Evolutionary conservation across 2,888 invertebrate species (phyloP), one percentile per base, ranked within the genome.

Genomic region (Torymus tubicola): DNA sequence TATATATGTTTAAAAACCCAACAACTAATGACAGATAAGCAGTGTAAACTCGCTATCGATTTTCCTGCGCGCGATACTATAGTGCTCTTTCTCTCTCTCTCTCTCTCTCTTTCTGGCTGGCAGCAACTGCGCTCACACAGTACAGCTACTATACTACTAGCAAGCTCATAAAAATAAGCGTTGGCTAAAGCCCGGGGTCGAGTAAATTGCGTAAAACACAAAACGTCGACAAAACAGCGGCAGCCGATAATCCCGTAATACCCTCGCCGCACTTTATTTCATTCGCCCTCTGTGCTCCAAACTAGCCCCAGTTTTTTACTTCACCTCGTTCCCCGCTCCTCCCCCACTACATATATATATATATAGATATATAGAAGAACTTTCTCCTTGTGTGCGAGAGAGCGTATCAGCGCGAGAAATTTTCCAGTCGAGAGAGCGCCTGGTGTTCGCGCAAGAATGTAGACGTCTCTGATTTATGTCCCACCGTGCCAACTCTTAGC

Each of bases 391-490:
- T 53, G 10, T 57, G 31, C 58, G 42, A 14, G 42, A 14, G 8
- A 2, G 1, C 11, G 13, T 55, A 11, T 58, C n/a, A 18, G 53
- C 55, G 63, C 53, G 31, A 14, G 8, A 24, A 75, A 68, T 75
- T 75, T 70, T 75, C 57, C 74, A 58, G 53, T 42, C 50, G 18
- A 42, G 42, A 18, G 50, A 13, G 57, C 4, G 13, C 1, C 8
- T 5, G 12, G 52, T 0, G n/a, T 42, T 16, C 50, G 16, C n/a
- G 16, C 52, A 81, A 85, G 84, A 42, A 83, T 85, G 84, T 55
- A 24, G 53, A 77, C 53, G 63, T 83, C 85, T 85, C 85, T 85
- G 85, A 87, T 88, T 88, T 87, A 88, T 87, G 85, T 86, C 85
- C 83, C 82, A 83, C 83, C 84, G 84, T 83, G 42, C 42, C 84